Evolutionary conservation across 2,888 invertebrate genomes (phyloP).

Genomic region (Schizotus pectinicornis): DNA sequence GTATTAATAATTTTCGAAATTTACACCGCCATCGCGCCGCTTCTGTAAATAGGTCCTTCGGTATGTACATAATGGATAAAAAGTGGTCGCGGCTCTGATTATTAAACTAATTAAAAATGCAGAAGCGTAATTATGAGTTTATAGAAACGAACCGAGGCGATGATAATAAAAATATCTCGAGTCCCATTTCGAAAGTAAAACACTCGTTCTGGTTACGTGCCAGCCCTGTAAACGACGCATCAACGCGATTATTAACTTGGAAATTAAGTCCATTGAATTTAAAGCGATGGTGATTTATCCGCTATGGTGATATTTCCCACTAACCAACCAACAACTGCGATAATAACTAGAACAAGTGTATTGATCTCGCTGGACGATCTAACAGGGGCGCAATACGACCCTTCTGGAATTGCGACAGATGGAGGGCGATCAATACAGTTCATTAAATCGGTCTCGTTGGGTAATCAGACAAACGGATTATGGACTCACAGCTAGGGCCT

Average conservation of each 20-base stretch:
- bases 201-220: slow-evolving; percentile 36
- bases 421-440: slow-evolving; percentile 10
- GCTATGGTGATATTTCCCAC: slow-evolving; percentile 21
- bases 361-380: not conserved
- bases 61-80: not conserved
- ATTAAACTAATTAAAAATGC: slow-evolving; percentile 4
- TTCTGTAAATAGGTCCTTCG: not conserved
- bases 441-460: not conserved
- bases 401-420: slow-evolving; percentile 15
- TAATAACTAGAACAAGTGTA: not conserved
- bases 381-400: slow-evolving; percentile 4
- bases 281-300: slow-evolving; percentile 38
- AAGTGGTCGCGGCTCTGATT: not conserved
- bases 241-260: slow-evolving; percentile 39
- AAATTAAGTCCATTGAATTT: slow-evolving; percentile 41
- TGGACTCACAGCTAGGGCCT: slow-evolving; percentile 12
- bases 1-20: slow-evolving; percentile 15
- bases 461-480: slow-evolving; percentile 4
- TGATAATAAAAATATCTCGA: slow-evolving; percentile 40
- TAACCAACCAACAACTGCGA: slow-evolving; percentile 1
- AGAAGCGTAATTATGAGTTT: slow-evolving; percentile 3
- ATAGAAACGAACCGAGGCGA: slow-evolving; percentile 18
- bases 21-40: not conserved
- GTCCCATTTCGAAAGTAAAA: slow-evolving; percentile 33
- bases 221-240: slow-evolving; percentile 34